Evolutionary conservation across 2,888 invertebrate species (phyloP), one percentile per base, ranked within the genome.

Genomic region (Nomada flava): DNA sequence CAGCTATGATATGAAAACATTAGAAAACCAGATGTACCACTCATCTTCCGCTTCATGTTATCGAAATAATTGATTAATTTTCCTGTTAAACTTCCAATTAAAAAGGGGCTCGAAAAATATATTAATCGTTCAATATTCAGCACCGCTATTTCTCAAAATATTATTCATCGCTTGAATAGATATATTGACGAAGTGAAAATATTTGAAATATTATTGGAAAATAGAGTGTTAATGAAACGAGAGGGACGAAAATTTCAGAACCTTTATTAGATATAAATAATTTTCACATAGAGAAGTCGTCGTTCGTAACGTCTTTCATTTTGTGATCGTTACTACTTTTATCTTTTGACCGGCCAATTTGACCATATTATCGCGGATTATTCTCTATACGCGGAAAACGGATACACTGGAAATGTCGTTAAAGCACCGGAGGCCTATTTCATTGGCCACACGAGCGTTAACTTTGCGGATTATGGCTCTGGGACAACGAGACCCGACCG

Each of bases 381-480:
- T 74, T 71, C 78, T 36, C 63, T 67, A 52, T 62, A 74, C 20
- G 50, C 63, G 59, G 26, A 7, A 47, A 29, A 50, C 23, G 79
- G 57, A 69, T 42, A 75, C 63, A 26, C 13, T 29, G 67, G 79
- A 79, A 84, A 68, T 64, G 79, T 63, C 67, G 79, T 73, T 79
- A 76, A 79, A 83, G 83, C 84, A 83, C 74, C 67, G 44, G 68
- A 83, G 84, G 76, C 83, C 84, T 84, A 71, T 84, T 79, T 63
- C 79, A 23, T n/a, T 57, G 67, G 74, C 67, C 77, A n/a, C 63
- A 60, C 55, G 42, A 67, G 53, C 73, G 70, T 79, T 70, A 83
- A 83, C 84, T 79, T 79, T 20, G 62, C 59, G 79, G 76, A 84
- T 84, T 79, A 84, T 76, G 70, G 79, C 73, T 44, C 53, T 62